phyloP scores from a whole-genome alignment of 2,888 invertebrate species.

The Nephrotoma guestfalica region DNA sequence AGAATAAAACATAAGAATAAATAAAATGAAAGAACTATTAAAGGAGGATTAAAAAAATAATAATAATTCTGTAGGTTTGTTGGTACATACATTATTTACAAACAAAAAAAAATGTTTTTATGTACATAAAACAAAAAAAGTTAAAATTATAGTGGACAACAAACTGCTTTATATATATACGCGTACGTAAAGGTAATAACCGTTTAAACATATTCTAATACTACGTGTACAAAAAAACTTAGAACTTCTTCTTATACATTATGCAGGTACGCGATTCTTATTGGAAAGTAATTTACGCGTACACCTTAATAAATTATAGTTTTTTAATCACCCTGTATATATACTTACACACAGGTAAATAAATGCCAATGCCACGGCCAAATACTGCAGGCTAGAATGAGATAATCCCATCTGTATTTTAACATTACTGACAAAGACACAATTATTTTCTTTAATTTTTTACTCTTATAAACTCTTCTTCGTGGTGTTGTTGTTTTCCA shows the following conservation, averaged over 20 bases:
- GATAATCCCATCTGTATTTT: background rate
- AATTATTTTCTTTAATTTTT: background rate
- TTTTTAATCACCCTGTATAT: background rate
- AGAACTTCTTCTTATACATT: background rate
- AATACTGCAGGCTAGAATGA: constrained; percentile 9
- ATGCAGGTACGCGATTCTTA: background rate
- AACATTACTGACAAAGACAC: background rate
- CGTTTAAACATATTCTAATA: background rate
- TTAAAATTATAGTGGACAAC: background rate
- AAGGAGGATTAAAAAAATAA: background rate
- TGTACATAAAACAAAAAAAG: background rate
- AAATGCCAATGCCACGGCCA: constrained; percentile 11
- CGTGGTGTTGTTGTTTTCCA: background rate
- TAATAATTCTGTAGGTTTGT: background rate
- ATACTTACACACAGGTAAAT: constrained; percentile 7
- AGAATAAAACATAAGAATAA: background rate
- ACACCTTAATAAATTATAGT: background rate
- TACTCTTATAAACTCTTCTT: background rate
- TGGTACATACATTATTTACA: background rate
- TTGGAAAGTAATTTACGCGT: background rate
- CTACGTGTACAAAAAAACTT: background rate
- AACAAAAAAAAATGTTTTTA: background rate
- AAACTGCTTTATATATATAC: background rate
- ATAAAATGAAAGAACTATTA: background rate
- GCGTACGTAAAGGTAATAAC: background rate